These are phyloP conservation scores for Theretra japonica DNA, from an alignment of 2,888 invertebrate genomes.

Conservation along the genomic window DNA sequence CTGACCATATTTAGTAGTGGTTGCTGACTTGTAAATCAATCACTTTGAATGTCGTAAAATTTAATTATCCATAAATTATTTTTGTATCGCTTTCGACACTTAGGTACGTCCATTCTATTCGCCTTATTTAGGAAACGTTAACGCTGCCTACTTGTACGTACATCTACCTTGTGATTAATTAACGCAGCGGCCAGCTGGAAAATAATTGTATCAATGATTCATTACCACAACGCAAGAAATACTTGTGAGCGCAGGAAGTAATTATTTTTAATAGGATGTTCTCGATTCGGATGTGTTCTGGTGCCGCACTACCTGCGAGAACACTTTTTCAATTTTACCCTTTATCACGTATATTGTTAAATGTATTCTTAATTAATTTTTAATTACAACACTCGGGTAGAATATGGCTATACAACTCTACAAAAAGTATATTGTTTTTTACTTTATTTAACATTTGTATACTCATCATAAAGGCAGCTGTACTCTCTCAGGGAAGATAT, in stretches of 20 bases:
- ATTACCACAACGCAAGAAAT: conserved; percentile 10
- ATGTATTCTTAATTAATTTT: not conserved
- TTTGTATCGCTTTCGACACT: conserved; percentile 33
- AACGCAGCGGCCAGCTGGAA: conserved; percentile 17
- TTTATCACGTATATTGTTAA: not conserved
- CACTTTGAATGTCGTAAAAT: conserved; percentile 46
- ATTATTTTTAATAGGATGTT: conserved; percentile 27
- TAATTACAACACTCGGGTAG: not conserved
- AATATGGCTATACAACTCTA: not conserved
- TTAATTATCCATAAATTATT: conserved; percentile 40
- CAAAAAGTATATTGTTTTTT: too few relatives aligned
- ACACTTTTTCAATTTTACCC: not conserved
- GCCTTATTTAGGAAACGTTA: not conserved
- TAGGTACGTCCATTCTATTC: not conserved
- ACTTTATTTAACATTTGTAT: too few relatives aligned
- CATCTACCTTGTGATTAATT: conserved; percentile 5
- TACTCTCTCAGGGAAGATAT: too few relatives aligned
- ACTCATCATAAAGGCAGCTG: too few relatives aligned
- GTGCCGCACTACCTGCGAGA: conserved; percentile 12
- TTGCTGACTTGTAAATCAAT: conserved; percentile 40
- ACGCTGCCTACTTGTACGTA: not conserved
- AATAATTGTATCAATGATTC: conserved; percentile 27
- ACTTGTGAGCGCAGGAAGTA: conserved; percentile 5
- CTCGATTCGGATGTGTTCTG: conserved; percentile 12
- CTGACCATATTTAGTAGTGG: conserved; percentile 33